These are phyloP conservation scores for Noctua pronuba DNA, from an alignment of 2,888 invertebrate genomes.

Conservation along the genomic window DNA sequence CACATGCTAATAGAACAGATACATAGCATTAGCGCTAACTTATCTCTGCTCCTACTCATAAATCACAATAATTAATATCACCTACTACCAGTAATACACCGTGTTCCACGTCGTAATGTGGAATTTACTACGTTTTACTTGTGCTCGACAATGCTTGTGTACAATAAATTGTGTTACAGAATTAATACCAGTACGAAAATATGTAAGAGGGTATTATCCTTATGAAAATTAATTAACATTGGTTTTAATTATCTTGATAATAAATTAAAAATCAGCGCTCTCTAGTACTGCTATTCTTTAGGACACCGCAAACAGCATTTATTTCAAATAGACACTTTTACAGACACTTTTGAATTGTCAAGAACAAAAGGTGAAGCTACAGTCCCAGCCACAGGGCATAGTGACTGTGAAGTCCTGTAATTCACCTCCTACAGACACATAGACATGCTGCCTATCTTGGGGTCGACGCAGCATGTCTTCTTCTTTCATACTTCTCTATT, in stretches of 20 bases:
- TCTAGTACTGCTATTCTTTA: too few relatives aligned
- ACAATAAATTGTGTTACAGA: conserved; percentile 11
- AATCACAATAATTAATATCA: conserved; percentile 50
- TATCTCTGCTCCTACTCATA: conserved; percentile 38
- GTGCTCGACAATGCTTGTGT: background rate
- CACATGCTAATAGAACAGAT: conserved; percentile 36
- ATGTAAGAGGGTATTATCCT: background rate
- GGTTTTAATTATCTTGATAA: background rate
- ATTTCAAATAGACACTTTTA: too few relatives aligned
- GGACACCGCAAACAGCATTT: too few relatives aligned
- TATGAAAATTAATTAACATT: background rate
- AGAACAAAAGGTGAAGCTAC: too few relatives aligned
- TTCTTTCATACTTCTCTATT: too few relatives aligned
- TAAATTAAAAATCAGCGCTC: too few relatives aligned
- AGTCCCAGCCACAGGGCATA: too few relatives aligned
- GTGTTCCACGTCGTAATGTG: conserved; percentile 12
- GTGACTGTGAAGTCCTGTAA: too few relatives aligned
- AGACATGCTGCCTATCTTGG: too few relatives aligned
- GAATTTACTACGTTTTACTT: conserved; percentile 19
- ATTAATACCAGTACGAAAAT: background rate
- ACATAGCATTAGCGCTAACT: conserved; percentile 42
- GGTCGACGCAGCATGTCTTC: too few relatives aligned
- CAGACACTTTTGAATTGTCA: too few relatives aligned
- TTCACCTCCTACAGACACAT: too few relatives aligned
- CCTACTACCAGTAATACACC: conserved; percentile 7